Evolutionary conservation across 2,113 vertebrate genomes (phyloP), one percentile per base, ranked within the genome.

Genomic region (Sorex fumeus): DNA sequence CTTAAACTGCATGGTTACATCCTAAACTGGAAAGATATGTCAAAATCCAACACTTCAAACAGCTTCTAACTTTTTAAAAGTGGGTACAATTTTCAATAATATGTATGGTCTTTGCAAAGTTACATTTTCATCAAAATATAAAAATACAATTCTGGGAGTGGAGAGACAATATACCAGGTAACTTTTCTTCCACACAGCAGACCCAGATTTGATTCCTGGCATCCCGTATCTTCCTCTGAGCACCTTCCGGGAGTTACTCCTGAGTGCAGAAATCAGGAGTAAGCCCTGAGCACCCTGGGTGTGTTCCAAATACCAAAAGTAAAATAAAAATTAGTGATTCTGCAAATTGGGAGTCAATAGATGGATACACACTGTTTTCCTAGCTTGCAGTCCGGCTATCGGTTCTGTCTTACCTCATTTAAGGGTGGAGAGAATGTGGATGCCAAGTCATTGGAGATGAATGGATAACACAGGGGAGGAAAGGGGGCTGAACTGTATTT

Each of bases 331-430:
- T 74, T 25, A 18, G 80, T 66, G 23, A 83, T 87, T 90, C n/a
- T 25, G 19, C 78, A n/a, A 95, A 88, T 32, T 90, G 84, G 34
- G 0, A 8, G 84, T 43, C 32, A 82, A 13, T 40, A n/a, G 21
- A 77, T 72, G 69, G 91, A 83, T 10, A 32, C 60, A 91, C 0
- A 0, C 34, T 8, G 60, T 50, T 82, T 72, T 95, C 8, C 94
- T 92, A 90, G 66, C 79, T 47, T 43, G 67, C 74, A 60, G 72
- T 40, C 32, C 87, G 82, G 84, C 78, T 90, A 36, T 25, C 40
- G 8, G 78, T 83, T 69, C 50, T n/a, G 23, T 75, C 8, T 98
- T 98, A 99, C 98, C 98, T 99, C 96, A 76, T 97, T 92, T 84
- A 95, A 95, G 86, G 75, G 28, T 64, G 96, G 96, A 72, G 67